Base-by-base conservation (phyloP, 2,888 invertebrate species). In the Zelleria hepariella region DNA sequence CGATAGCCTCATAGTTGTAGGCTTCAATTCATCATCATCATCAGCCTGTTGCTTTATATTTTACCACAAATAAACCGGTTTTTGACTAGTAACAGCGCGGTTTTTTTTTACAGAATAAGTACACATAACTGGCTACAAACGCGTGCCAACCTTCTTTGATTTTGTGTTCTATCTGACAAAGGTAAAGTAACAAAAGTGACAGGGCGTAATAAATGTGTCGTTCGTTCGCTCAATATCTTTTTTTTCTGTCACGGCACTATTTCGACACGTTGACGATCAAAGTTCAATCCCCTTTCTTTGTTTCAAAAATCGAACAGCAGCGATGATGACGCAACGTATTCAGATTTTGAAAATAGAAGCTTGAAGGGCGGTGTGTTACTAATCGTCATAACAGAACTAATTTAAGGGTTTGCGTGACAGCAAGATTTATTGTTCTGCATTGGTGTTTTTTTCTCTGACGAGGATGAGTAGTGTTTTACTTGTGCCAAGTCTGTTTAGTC, bases 271-370 rank as follows among this genome's bases (percentile, higher is more conserved):
- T 42, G 32, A 42, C 81, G 82, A 86, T 85, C 80, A 77, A 77
- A 81, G 86, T 86, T 86, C 86, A 68, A 68, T 85, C 86, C 83
- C 82, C 86, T 87, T 86, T 86, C 87, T 88, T 88, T 88, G 87
- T 88, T 83, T 79, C 70, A 26, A 58, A 47, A 66, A 68, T 69
- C 68, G 64, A 65, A 68, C 68, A n/a, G n/a, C n/a, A n/a, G 66
- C 66, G 64, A 59, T 60, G 64, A 64, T 71, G 71, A 71, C 66
- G 71, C 66, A 70, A 70, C 63, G 64, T 62, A 26, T 48, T 62
- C 23, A 56, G 47, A 42, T 21, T 63, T 68, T 64, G 65, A 66
- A 66, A 67, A 67, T 69, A 68, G 68, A 67, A 68, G 62, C 66
- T 72, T 70, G 68, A 67, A 66, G 76, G 72, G 69, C 15, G 32